Evolutionary conservation across 2,113 vertebrate species (phyloP).

Genomic region (Podarcis muralis): DNA sequence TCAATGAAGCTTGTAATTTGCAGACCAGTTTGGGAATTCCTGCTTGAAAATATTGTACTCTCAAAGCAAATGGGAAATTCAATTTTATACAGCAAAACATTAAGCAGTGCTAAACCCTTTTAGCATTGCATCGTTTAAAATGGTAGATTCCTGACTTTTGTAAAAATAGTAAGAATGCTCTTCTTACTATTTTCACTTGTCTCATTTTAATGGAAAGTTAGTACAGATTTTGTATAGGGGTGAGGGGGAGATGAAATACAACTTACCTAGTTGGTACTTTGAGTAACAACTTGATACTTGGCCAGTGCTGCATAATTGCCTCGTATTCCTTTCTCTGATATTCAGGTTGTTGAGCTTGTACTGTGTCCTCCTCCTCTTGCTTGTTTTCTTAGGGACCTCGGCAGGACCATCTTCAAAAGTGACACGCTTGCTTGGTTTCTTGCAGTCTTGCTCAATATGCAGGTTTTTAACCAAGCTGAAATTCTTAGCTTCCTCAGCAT

Average conservation of each 20-base stretch:
- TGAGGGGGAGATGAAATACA: slow-evolving; percentile 54
- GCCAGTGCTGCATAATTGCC: slow-evolving; percentile 84
- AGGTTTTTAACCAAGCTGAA: slow-evolving; percentile 59
- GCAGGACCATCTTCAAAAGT: slow-evolving; percentile 61
- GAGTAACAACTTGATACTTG: slow-evolving; percentile 86
- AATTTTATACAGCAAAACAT: not conserved
- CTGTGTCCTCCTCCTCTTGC: slow-evolving; percentile 78
- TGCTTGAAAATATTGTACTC: not conserved
- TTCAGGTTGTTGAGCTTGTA: slow-evolving; percentile 77
- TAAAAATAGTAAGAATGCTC: not conserved
- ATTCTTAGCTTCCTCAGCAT: slow-evolving; percentile 60
- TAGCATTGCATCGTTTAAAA: slow-evolving; percentile 16
- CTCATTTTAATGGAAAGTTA: slow-evolving; percentile 32
- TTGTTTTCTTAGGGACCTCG: slow-evolving; percentile 74
- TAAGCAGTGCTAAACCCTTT: slow-evolving; percentile 17
- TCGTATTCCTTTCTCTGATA: slow-evolving; percentile 84
- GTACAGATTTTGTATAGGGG: slow-evolving; percentile 67
- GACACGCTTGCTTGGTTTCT: slow-evolving; percentile 65
- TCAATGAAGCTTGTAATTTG: no score
- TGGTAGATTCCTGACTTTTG: slow-evolving; percentile 2
- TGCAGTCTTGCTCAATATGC: slow-evolving; percentile 58
- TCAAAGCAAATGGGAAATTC: not conserved
- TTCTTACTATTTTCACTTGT: slow-evolving; percentile 37
- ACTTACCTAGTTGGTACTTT: slow-evolving; percentile 93
- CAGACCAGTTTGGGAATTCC: no score